Conservation (phyloP, 2,888 invertebrate species). For the Rotaria magnacalcarata region DNA sequence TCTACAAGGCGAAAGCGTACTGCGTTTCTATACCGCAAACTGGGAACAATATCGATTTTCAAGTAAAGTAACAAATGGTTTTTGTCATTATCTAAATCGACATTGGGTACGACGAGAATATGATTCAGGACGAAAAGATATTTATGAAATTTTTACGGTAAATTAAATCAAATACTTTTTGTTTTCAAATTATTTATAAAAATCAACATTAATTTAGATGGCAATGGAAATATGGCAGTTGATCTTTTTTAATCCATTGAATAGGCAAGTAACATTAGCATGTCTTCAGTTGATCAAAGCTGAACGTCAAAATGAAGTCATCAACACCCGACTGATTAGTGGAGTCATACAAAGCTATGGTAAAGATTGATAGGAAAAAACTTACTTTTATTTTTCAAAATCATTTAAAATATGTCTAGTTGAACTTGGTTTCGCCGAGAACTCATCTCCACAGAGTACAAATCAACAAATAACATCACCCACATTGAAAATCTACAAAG, state of each 20-base stretch:
- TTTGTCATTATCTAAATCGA: constrained; percentile 90
- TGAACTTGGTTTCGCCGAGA: constrained; percentile 75
- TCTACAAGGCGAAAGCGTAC: constrained; percentile 41
- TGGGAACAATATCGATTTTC: constrained; percentile 99
- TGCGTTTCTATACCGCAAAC: constrained; percentile 56
- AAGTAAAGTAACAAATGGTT: constrained; percentile 89
- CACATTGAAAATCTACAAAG: constrained; percentile 60
- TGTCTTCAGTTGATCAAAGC: constrained; percentile 91
- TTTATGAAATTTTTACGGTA: constrained; percentile 88
- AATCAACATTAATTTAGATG: constrained; percentile 63
- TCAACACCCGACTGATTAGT: constrained; percentile 88
- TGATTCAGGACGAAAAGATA: constrained; percentile 91
- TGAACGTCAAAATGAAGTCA: constrained; percentile 91
- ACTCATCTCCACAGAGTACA: not conserved
- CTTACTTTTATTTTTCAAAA: not conserved
- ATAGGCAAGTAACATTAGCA: constrained; percentile 92
- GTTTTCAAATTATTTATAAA: constrained; percentile 47
- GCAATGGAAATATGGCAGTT: constrained; percentile 96
- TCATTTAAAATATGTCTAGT: constrained; percentile 49
- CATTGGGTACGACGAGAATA: constrained; percentile 98
- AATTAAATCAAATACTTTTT: constrained; percentile 47
- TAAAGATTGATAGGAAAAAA: constrained; percentile 51
- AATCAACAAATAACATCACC: constrained; percentile 48
- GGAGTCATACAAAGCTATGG: constrained; percentile 97
- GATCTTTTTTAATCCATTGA: constrained; percentile 82